A percentile compares a stretch with the other conserved stretches of the same genome.
These are phyloP conservation scores for Neocrepidodera transversa DNA, from an alignment of 2,888 invertebrate species.

Conservation along the genomic window DNA sequence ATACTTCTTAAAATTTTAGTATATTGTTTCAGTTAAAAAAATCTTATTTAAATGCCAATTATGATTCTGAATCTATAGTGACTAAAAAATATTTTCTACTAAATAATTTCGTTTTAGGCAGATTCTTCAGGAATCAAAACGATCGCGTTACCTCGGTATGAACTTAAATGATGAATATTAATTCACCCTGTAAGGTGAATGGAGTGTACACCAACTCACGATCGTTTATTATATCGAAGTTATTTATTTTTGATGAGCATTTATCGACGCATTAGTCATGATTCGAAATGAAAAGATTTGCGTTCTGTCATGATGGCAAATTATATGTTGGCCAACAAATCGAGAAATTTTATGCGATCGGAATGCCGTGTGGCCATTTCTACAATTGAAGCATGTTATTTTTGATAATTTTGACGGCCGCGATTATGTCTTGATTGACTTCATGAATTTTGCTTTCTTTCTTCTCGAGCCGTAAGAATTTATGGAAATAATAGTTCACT, in stretches of 20 bases:
- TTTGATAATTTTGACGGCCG: slow-evolving; percentile 25
- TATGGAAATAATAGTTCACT: slow-evolving; percentile 20
- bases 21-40: no score
- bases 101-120: no score
- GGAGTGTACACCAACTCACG: slow-evolving; percentile 40
- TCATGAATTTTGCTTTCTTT: slow-evolving; percentile 14
- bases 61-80: no score
- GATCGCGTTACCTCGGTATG: no score
- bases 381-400: slow-evolving; percentile 36
- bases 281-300: slow-evolving; percentile 44
- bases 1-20: no score
- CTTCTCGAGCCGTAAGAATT: slow-evolving; percentile 11
- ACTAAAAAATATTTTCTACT: no score
- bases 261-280: slow-evolving; percentile 47
- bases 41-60: no score
- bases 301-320: slow-evolving; percentile 34
- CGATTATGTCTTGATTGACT: slow-evolving; percentile 21
- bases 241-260: slow-evolving; percentile 47
- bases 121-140: no score
- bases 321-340: slow-evolving; percentile 39
- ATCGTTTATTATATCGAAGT: slow-evolving; percentile 48
- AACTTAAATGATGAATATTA: no score
- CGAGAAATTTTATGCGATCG: slow-evolving; percentile 37
- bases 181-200: slow-evolving; percentile 7
- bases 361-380: slow-evolving; percentile 39